Conservation (phyloP, 1,140 invertebrate genomes). For the Myzus persicae region DNA sequence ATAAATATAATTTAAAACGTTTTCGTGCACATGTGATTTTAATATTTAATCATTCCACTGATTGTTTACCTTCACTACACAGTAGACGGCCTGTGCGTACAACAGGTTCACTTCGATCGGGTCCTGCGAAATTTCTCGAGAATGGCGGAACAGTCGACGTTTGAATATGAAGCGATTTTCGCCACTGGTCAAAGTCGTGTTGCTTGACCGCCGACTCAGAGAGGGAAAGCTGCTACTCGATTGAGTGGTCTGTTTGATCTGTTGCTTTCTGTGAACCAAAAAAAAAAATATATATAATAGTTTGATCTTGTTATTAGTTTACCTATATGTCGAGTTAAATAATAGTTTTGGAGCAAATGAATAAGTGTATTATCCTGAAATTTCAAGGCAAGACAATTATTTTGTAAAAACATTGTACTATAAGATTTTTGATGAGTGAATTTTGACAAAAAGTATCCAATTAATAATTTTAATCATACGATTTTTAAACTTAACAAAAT, state of each 20-base stretch:
- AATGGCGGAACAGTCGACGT: constrained; percentile 85
- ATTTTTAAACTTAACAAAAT: too few species aligned
- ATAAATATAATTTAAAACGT: neutral
- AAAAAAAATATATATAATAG: neutral
- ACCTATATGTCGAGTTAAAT: neutral
- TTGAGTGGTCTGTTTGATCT: constrained; percentile 67
- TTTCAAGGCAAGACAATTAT: neutral
- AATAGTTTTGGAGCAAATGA: neutral
- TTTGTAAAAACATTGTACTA: too few species aligned
- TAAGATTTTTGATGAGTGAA: too few species aligned
- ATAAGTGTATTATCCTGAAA: neutral
- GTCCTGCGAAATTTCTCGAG: constrained; percentile 92
- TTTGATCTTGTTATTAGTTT: neutral
- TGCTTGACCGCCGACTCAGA: constrained; percentile 67
- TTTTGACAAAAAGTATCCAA: too few species aligned
- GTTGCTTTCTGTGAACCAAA: constrained; percentile 68
- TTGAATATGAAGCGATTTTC: constrained; percentile 95
- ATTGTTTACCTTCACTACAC: constrained; percentile 84
- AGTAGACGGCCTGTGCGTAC: constrained; percentile 94
- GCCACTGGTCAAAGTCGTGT: constrained; percentile 75
- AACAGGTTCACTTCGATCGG: constrained; percentile 93
- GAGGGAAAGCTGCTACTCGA: constrained; percentile 67
- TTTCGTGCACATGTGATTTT: neutral
- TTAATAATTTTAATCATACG: too few species aligned
- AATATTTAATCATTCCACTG: neutral